These are phyloP conservation scores for Drosophila navojoa DNA, from an alignment of 1,140 invertebrate genomes.

Conservation along the genomic window DNA sequence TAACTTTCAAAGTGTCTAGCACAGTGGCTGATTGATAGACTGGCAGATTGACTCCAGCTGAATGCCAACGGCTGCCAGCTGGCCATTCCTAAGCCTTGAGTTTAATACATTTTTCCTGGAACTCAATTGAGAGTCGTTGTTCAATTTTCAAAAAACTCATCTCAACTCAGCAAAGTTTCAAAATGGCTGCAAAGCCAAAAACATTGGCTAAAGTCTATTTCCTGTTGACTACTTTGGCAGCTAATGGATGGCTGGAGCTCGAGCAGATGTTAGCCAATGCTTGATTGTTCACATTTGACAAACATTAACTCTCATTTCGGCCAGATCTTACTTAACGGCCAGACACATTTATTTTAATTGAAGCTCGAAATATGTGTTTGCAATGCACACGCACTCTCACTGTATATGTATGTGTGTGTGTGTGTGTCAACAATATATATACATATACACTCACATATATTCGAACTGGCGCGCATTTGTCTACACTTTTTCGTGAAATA, in stretches of 20 bases:
- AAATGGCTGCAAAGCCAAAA: background rate
- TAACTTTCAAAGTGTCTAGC: too few species aligned
- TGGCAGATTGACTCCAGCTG: too few species aligned
- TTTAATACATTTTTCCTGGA: too few species aligned
- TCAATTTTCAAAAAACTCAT: too few species aligned
- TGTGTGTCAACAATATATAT: background rate
- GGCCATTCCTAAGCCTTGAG: too few species aligned
- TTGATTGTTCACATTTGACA: constrained; percentile 14
- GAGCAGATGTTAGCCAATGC: background rate
- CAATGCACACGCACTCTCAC: constrained; percentile 8
- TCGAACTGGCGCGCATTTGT: constrained; percentile 50
- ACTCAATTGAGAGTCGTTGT: too few species aligned
- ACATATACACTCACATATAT: background rate
- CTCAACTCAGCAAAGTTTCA: background rate
- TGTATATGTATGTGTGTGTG: background rate
- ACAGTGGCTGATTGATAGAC: too few species aligned
- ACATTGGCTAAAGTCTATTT: too few species aligned
- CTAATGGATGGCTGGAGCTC: background rate
- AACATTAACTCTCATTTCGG: constrained; percentile 23
- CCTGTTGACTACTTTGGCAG: background rate
- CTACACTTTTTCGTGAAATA: constrained; percentile 72
- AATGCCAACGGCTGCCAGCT: too few species aligned
- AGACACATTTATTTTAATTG: constrained; percentile 62
- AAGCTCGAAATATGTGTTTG: constrained; percentile 22
- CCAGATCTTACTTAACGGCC: constrained; percentile 54